phyloP scores from a whole-genome alignment of 2,888 invertebrate genomes.

The Laspeyria flexula region DNA sequence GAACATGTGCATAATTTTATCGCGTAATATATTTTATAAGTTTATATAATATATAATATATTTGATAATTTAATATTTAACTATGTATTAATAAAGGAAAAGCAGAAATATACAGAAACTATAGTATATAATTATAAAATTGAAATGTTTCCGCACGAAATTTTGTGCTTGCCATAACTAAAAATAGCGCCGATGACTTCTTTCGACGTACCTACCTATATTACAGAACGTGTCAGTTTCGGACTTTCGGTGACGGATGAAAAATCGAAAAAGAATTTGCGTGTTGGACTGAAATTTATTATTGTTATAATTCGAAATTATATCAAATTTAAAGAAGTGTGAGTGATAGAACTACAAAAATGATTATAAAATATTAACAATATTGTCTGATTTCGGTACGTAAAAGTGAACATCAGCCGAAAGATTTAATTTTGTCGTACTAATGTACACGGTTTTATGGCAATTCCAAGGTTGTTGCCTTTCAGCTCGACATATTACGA shows the following conservation, averaged over 20 bases:
- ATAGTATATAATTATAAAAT: too few relatives aligned
- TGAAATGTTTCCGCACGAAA: background rate
- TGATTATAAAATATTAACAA: slow-evolving; percentile 40
- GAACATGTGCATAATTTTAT: too few relatives aligned
- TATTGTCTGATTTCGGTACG: slow-evolving; percentile 58
- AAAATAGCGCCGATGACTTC: background rate
- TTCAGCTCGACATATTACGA: slow-evolving; percentile 60
- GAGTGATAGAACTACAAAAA: slow-evolving; percentile 38
- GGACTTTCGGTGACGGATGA: slow-evolving; percentile 37
- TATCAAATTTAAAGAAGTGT: slow-evolving; percentile 23
- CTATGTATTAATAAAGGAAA: too few relatives aligned
- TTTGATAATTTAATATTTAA: too few relatives aligned
- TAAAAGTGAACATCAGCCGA: slow-evolving; percentile 48
- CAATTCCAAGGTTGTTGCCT: slow-evolving; percentile 78
- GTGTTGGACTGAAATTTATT: slow-evolving; percentile 27
- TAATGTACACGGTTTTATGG: slow-evolving; percentile 62
- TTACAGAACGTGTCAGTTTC: slow-evolving; percentile 55
- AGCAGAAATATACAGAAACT: too few relatives aligned
- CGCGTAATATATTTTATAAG: too few relatives aligned
- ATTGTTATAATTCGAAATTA: slow-evolving; percentile 17
- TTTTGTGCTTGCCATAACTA: background rate
- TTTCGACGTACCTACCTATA: slow-evolving; percentile 41
- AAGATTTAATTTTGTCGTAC: slow-evolving; percentile 46
- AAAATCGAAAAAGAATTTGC: slow-evolving; percentile 45
- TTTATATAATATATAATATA: too few relatives aligned